Percentiles rank a stretch among this genome's conserved stretches.
Conservation (phyloP, 1,140 invertebrate genomes). For the Caenorhabditis briggsae region DNA sequence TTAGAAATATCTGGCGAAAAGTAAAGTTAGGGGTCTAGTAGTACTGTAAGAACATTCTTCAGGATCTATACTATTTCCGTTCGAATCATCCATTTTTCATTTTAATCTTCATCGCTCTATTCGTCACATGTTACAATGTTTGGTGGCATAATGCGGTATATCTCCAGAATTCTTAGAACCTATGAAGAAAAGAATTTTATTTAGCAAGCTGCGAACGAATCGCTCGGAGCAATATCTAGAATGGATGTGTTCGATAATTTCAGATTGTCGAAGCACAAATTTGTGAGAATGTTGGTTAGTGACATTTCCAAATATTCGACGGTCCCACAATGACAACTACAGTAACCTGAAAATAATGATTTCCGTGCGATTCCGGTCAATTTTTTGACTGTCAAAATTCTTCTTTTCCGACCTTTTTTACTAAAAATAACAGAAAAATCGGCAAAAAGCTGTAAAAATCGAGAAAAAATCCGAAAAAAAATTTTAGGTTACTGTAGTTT, state of each 20-base stretch:
- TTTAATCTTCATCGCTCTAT: slow-evolving; percentile 1
- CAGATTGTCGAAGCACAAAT: not conserved
- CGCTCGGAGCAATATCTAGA: no score
- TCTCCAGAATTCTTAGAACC: not conserved
- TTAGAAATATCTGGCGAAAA: slow-evolving; percentile 31
- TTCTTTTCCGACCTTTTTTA: no score
- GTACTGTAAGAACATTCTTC: not conserved
- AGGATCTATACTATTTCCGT: slow-evolving; percentile 35
- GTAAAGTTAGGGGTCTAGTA: not conserved
- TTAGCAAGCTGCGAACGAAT: not conserved
- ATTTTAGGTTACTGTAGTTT: no score
- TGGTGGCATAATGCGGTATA: slow-evolving; percentile 33
- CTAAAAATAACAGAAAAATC: no score
- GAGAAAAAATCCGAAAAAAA: no score
- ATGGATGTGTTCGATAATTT: not conserved
- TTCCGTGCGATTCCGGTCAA: no score
- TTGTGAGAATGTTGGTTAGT: slow-evolving; percentile 31
- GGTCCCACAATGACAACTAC: no score
- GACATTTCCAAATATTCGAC: not conserved
- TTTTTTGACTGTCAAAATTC: no score
- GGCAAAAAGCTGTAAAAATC: no score
- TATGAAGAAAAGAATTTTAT: not conserved
- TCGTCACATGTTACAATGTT: not conserved
- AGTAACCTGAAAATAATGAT: no score
- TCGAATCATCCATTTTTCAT: slow-evolving; percentile 37